These are phyloP conservation scores for Hyphantria cunea DNA, from an alignment of 1,140 invertebrate genomes.

Conservation along the genomic window DNA sequence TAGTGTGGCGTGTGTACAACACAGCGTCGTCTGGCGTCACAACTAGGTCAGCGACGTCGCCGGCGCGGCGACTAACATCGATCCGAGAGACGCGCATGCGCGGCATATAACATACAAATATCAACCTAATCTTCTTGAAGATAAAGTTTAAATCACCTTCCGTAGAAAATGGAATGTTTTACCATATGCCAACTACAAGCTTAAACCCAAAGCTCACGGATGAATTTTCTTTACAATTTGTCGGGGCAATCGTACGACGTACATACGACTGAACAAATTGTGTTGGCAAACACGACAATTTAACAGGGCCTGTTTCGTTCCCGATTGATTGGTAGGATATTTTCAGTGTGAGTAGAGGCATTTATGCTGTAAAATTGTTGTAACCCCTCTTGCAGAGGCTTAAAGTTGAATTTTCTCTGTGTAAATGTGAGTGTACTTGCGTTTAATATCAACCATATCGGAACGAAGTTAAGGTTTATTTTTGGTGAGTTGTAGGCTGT, in stretches of 20 bases:
- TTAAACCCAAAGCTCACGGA: slow-evolving; percentile 8
- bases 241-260: not conserved
- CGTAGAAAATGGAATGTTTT: slow-evolving; percentile 7
- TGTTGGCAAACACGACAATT: too few species aligned
- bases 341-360: not conserved
- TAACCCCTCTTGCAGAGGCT: slow-evolving; percentile 7
- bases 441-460: slow-evolving; percentile 19
- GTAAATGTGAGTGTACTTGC: slow-evolving; percentile 15
- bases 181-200: slow-evolving; percentile 20
- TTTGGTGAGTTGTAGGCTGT: not conserved
- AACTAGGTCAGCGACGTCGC: slow-evolving; percentile 70
- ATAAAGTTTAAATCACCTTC: not conserved
- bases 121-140: slow-evolving; percentile 25
- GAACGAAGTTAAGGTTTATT: slow-evolving; percentile 12
- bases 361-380: not conserved
- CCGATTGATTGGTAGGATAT: not conserved
- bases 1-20: slow-evolving; percentile 1
- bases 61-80: slow-evolving; percentile 59
- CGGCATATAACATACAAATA: slow-evolving; percentile 35
- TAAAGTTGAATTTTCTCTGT: slow-evolving; percentile 40
- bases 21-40: slow-evolving; percentile 11
- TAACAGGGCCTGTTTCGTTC: too few species aligned
- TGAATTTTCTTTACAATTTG: not conserved
- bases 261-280: too few species aligned
- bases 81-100: slow-evolving; percentile 61